Percentiles rank a stretch among this genome's conserved stretches.
Conservation (phyloP, 1,140 invertebrate genomes). For the Hetaerina americana region DNA sequence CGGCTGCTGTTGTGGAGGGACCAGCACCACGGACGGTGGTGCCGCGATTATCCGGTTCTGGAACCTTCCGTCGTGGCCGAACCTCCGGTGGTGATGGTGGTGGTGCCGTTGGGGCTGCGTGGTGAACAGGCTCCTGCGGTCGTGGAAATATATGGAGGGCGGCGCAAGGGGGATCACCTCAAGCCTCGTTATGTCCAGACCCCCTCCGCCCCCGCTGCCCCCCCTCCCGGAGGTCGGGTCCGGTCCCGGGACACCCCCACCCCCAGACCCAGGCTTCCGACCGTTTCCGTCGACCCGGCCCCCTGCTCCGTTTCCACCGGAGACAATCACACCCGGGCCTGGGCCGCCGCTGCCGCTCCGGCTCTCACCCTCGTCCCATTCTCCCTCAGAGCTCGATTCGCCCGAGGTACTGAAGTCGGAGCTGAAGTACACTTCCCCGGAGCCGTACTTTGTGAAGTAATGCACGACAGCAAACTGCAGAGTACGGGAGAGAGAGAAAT, state of each 20-base stretch:
- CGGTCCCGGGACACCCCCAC: background rate
- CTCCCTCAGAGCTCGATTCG: constrained; percentile 41
- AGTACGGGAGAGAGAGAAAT: constrained; percentile 8
- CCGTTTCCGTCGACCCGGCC: too few relatives aligned
- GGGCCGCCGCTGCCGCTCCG: background rate
- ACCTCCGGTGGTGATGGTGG: constrained; percentile 12
- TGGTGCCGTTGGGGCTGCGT: constrained; percentile 1
- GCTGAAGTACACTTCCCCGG: constrained; percentile 69
- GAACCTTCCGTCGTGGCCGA: background rate
- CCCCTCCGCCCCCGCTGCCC: constrained; percentile 8
- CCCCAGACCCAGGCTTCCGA: background rate
- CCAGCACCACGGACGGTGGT: background rate
- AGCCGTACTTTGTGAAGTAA: constrained; percentile 80
- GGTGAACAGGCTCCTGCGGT: constrained; percentile 14
- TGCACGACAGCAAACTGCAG: constrained; percentile 71
- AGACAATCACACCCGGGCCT: too few relatives aligned
- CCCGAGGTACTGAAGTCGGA: constrained; percentile 39
- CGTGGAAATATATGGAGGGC: constrained; percentile 5
- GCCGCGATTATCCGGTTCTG: background rate
- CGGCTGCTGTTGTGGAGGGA: background rate
- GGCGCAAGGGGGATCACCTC: constrained; percentile 25
- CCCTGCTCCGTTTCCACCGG: too few relatives aligned
- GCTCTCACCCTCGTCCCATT: constrained; percentile 20
- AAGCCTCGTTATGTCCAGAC: constrained; percentile 20
- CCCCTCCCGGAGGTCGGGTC: background rate